These are phyloP conservation scores for Calcarius lapponicus DNA, from an alignment of 2,797 vertebrate genomes.

Conservation along the genomic window DNA sequence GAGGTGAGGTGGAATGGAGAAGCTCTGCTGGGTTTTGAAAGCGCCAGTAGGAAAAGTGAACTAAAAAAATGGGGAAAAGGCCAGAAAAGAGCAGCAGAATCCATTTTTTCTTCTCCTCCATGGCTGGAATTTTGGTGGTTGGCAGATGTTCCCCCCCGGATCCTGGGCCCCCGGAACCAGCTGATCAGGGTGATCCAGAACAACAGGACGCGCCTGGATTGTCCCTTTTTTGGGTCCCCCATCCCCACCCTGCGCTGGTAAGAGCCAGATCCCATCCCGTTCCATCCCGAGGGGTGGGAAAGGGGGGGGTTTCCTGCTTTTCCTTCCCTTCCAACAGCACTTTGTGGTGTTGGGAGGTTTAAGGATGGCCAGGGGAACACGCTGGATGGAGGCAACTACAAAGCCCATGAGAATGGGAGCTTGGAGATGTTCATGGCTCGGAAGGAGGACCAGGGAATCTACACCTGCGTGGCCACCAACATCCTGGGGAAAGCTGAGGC, in stretches of 20 bases:
- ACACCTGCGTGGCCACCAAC: conserved; percentile 94
- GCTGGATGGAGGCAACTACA: conserved; percentile 93
- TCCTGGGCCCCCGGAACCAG: conserved; percentile 88
- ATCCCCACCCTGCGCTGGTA: conserved; percentile 91
- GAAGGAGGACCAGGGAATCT: conserved; percentile 92
- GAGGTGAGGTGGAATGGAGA: not conserved
- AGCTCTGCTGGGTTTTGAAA: not conserved
- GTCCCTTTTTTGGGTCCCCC: conserved; percentile 96
- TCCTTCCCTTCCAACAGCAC: conserved; percentile 57
- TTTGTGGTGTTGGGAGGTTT: conserved; percentile 85
- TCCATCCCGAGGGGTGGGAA: not conserved
- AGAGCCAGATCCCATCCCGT: conserved; percentile 22
- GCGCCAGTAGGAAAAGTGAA: not conserved
- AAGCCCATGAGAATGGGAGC: conserved; percentile 88
- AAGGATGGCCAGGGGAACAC: conserved; percentile 96
- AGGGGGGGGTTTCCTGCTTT: not conserved
- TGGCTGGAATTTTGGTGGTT: not conserved
- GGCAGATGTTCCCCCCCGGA: conserved; percentile 88
- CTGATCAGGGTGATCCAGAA: conserved; percentile 91
- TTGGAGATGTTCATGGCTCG: conserved; percentile 88
- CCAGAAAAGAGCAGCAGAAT: not conserved
- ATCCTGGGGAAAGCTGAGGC: conserved; percentile 90
- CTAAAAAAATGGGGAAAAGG: not conserved
- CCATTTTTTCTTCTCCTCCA: not conserved
- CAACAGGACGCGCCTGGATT: conserved; percentile 89